phyloP scores from a whole-genome alignment of 2,113 vertebrate species.

The Pithys albifrons region DNA sequence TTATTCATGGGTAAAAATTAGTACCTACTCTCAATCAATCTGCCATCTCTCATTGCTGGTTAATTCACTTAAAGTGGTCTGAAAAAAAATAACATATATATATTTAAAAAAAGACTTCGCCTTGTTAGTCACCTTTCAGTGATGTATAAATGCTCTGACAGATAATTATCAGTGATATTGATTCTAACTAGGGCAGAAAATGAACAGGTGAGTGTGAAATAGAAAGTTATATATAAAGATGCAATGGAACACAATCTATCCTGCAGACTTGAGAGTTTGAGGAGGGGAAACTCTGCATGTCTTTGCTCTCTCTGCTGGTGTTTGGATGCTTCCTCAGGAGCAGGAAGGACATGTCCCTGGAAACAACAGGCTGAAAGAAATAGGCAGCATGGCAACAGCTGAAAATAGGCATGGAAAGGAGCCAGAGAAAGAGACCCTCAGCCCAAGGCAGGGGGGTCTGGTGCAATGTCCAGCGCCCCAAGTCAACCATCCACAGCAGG shows the following conservation, averaged over 20 bases:
- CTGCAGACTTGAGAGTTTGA: neutral
- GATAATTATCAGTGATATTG: slow-evolving; percentile 29
- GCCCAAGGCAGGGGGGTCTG: neutral
- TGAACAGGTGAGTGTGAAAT: slow-evolving; percentile 4
- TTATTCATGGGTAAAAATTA: neutral
- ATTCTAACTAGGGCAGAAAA: slow-evolving; percentile 46
- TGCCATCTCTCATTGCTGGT: neutral
- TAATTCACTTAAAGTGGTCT: neutral
- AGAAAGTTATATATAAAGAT: slow-evolving; percentile 43
- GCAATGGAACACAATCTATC: slow-evolving; percentile 17
- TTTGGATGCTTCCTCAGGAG: neutral
- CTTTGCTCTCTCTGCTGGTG: neutral
- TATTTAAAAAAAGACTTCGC: neutral
- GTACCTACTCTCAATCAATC: neutral
- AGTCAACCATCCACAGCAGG: accelerated
- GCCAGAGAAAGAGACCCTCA: neutral
- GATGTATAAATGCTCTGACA: neutral
- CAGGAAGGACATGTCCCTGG: neutral
- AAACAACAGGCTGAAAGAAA: neutral
- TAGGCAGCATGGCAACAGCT: neutral
- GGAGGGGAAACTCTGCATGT: neutral
- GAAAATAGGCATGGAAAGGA: neutral
- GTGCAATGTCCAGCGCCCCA: accelerated
- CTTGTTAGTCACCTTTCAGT: slow-evolving; percentile 2
- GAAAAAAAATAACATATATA: neutral